Base-by-base conservation (phyloP, 2,113 vertebrate species). In the Sorex araneus region DNA sequence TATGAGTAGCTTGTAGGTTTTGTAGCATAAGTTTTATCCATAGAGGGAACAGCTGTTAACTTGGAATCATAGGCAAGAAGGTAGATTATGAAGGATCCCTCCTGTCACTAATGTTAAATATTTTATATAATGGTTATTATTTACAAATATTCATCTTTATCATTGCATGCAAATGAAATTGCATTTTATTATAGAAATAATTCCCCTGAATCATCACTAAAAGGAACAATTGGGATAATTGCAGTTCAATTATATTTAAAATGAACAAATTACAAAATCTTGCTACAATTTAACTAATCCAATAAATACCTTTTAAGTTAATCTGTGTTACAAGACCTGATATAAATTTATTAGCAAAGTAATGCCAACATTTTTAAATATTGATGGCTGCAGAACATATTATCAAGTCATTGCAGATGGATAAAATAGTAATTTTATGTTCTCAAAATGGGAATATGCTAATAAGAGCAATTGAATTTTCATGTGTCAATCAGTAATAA, bases 391-490 rank as follows among this genome's bases (percentile, higher is more conserved):
- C 3, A 89, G 93, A 79, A 84, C 23, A 69, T 70, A 66, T 50
- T 89, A 73, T 84, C 73, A 91, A 93, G 80, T 28, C 57, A 93
- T 67, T 84, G 43, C 73, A 92, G 76, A 84, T 89, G 40, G 76
- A 74, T 74, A 85, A 94, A 93, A 94, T 40, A 85, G 78, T 80
- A 75, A 87, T 91, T 94, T 87, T 79, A 90, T 69, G 45, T 78
- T 36, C 66, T 90, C 63, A 36, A 93, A 94, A 69, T 82, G 57
- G 64, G 40, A 94, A 96, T 91, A 92, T 90, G 84, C 57, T 91
- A 96, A 94, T 92, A 87, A 87, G 30, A 74, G 2, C 40, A 90
- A 78, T 47, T 95, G 67, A 94, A 88, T 95, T 90, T 94, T 30
- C 80, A 47, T 76, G 43, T 89, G 57, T 6, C 43, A 92, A 54